These are phyloP conservation scores for Neoniphon sammara DNA, from an alignment of 2,797 vertebrate species.

Conservation along the genomic window DNA sequence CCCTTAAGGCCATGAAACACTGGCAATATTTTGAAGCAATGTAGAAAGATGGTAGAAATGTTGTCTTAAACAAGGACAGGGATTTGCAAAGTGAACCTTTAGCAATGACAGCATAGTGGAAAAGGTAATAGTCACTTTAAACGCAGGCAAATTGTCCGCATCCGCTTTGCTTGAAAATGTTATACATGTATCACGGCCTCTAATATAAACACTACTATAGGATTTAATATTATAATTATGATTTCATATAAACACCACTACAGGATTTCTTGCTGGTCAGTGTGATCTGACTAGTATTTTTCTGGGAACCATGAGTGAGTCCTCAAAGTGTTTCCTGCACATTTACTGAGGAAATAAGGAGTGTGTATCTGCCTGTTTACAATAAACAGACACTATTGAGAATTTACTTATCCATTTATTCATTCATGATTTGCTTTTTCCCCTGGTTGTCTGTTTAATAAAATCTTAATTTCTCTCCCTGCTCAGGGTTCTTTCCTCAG, in stretches of 20 bases:
- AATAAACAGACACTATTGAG: not conserved
- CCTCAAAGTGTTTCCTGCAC: not conserved
- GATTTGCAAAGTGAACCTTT: not conserved
- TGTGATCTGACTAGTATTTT: not conserved
- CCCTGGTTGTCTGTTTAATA: conserved; percentile 1
- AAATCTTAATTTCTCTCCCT: conserved; percentile 18
- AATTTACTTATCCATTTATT: not conserved
- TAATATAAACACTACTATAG: too few relatives aligned
- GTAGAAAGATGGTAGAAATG: too few relatives aligned
- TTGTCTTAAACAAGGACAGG: not conserved
- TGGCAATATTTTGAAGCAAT: not conserved
- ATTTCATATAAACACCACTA: too few relatives aligned
- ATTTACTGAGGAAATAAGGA: not conserved
- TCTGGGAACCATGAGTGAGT: not conserved
- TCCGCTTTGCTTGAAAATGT: too few relatives aligned
- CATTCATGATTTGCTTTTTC: too few relatives aligned
- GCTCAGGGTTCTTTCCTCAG: conserved; percentile 68
- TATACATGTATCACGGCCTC: too few relatives aligned
- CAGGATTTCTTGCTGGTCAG: not conserved
- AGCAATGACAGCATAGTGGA: not conserved
- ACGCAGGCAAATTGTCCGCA: too few relatives aligned
- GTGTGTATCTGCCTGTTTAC: too few relatives aligned
- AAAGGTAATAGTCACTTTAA: too few relatives aligned
- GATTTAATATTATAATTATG: too few relatives aligned
- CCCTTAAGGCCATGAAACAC: not conserved